Conservation (phyloP, 92 coral and sea anemone genomes). For the Umimayanthus kanabou region DNA sequence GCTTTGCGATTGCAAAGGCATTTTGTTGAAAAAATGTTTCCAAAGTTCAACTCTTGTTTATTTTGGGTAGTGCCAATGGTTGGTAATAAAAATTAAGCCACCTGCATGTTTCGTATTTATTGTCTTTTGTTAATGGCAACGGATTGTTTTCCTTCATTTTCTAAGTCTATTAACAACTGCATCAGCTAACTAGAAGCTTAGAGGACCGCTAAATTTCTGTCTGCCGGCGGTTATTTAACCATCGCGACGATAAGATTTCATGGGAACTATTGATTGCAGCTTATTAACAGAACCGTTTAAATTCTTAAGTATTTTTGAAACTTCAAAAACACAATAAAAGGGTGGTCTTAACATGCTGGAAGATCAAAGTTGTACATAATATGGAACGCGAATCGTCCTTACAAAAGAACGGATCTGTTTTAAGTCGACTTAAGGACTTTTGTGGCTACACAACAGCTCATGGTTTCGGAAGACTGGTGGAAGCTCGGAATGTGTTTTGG, state of each 20-base stretch:
- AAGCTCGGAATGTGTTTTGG: not conserved
- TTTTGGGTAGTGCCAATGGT: not conserved
- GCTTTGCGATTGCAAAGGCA: not conserved
- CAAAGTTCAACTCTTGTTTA: not conserved
- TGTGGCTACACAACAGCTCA: constrained; percentile 36
- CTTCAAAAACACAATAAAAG: no score
- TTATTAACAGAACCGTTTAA: not conserved
- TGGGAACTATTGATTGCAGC: not conserved
- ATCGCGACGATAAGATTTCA: not conserved
- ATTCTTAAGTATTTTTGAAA: no score
- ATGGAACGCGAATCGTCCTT: not conserved
- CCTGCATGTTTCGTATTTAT: not conserved
- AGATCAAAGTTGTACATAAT: not conserved
- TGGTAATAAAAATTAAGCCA: not conserved
- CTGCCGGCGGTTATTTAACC: not conserved
- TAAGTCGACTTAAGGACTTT: constrained; percentile 5
- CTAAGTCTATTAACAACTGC: not conserved
- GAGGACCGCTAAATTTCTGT: not conserved
- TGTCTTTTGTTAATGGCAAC: not conserved
- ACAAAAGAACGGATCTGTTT: not conserved
- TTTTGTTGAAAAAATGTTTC: not conserved
- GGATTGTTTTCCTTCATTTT: not conserved
- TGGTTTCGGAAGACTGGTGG: constrained; percentile 15
- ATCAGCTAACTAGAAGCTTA: not conserved
- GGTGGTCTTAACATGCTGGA: not conserved